These are phyloP conservation scores for Musca domestica DNA, from an alignment of 1,140 invertebrate species.

Conservation along the genomic window DNA sequence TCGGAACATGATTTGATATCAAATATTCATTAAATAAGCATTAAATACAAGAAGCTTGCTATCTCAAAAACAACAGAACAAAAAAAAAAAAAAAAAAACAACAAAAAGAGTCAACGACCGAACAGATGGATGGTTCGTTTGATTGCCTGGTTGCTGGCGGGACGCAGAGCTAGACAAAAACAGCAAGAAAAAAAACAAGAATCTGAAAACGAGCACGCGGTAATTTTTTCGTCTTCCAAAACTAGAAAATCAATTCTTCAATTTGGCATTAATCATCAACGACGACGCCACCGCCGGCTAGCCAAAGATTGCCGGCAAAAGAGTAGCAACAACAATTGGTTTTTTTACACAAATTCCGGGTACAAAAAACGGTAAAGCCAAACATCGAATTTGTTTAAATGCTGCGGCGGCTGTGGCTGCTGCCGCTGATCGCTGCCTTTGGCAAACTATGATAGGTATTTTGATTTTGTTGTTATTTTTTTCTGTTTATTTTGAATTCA, in stretches of 20 bases:
- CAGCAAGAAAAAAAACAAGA: constrained; percentile 1
- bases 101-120: constrained; percentile 46
- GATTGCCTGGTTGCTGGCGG: too few species aligned
- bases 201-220: constrained; percentile 8
- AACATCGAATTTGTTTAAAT: too few species aligned
- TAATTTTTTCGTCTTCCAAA: not conserved
- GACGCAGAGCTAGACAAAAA: not conserved
- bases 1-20: constrained; percentile 34
- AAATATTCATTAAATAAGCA: constrained; percentile 54
- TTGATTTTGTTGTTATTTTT: too few species aligned
- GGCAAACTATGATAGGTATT: too few species aligned
- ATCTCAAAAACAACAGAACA: not conserved
- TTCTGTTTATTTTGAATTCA: too few species aligned
- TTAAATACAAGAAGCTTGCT: constrained; percentile 41
- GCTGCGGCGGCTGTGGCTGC: too few species aligned
- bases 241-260: constrained; percentile 12
- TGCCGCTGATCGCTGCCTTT: too few species aligned
- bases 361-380: not conserved
- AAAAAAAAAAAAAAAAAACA: too few species aligned
- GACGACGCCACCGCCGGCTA: not conserved
- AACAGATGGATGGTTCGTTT: not conserved
- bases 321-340: not conserved
- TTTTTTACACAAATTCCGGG: constrained; percentile 9
- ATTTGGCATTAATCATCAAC: not conserved
- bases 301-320: too few species aligned